Percentiles rank a stretch among this genome's conserved stretches.
Evolutionary conservation across 2,888 invertebrate species (phyloP).

Genomic region (Mesorhabditis belari): DNA sequence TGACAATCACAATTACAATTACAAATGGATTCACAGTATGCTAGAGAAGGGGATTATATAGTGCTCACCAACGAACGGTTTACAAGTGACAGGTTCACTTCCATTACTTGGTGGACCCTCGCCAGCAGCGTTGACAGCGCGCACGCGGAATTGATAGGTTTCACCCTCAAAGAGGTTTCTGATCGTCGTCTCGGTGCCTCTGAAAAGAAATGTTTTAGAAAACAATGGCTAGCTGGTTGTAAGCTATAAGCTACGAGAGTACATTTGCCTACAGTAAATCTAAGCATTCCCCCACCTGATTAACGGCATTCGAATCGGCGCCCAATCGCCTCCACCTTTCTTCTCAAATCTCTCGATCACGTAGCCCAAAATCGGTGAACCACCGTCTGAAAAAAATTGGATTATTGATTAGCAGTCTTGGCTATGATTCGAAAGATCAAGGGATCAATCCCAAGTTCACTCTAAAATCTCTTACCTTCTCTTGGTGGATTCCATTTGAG

Average conservation of each 20-base stretch:
- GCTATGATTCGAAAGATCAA: not conserved
- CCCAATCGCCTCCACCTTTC: slow-evolving; percentile 53
- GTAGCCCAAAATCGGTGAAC: slow-evolving; percentile 69
- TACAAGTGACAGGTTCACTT: slow-evolving; percentile 75
- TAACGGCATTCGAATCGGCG: slow-evolving; percentile 48
- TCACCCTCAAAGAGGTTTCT: slow-evolving; percentile 82
- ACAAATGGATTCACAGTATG: not conserved
- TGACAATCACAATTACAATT: too few species aligned
- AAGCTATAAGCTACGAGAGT: too few species aligned
- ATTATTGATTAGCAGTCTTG: too few species aligned
- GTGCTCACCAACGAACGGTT: slow-evolving; percentile 69
- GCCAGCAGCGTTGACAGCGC: slow-evolving; percentile 86
- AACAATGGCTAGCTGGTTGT: too few species aligned
- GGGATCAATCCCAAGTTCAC: too few species aligned
- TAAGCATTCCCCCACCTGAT: too few species aligned
- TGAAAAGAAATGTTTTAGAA: too few species aligned
- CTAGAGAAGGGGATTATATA: not conserved
- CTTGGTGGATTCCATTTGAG: slow-evolving; percentile 80
- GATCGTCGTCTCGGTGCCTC: slow-evolving; percentile 71
- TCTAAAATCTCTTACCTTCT: too few species aligned
- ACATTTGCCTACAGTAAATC: too few species aligned
- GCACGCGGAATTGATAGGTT: slow-evolving; percentile 73
- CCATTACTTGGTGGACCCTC: slow-evolving; percentile 82
- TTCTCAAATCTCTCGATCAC: slow-evolving; percentile 53
- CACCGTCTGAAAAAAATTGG: too few species aligned